Base-by-base conservation (phyloP, 1,140 invertebrate genomes). In the Zaprionus inermis region DNA sequence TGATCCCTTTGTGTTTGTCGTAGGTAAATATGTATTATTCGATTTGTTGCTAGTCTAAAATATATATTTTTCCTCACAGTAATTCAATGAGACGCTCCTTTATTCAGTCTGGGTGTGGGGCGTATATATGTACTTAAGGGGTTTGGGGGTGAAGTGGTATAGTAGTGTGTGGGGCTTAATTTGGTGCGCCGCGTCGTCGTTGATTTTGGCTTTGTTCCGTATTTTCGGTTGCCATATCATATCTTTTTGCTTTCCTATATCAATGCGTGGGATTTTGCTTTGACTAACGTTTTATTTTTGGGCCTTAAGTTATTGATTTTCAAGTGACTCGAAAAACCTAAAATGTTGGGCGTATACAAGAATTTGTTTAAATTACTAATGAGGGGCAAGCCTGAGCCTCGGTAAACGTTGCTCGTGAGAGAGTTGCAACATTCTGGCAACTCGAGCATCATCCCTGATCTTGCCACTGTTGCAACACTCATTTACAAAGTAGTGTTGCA, bases 251-350 rank as follows among this genome's bases (percentile, higher is more conserved):
- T 7, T 32, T 32, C 10, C 30, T 32, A 32, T 63, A 34, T 70
- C 38, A 71, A 76, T 63, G 20, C 56, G 52, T 58, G 41, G 28
- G 52, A 72, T 67, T 70, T 67, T 57, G 10, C 34, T 58, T 44
- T 67, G 28, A 52, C 46, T 71, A 63, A 63, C 16, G 34, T 54
- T 66, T 63, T 73, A 61, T 65, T 69, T 64, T 65, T 58, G 54
- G 34, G 57, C 22, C 20, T 32, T 11, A 36, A 5, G 51, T 71
- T 73, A 78, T 74, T 75, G 66, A 81, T 82, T 81, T 68, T 60
- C 22, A 18, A 14, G 36, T 14, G 36, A 38, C 2, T 51, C 14
- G 6, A 32, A 49, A 28, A 51, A 24, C 24, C 46, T 38, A 28
- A 24, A 63, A 22, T 49, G 44, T 49, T 49, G 44, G 44, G 44